Conservation (phyloP, 2,113 vertebrate species). For the Mus pahari region DNA sequence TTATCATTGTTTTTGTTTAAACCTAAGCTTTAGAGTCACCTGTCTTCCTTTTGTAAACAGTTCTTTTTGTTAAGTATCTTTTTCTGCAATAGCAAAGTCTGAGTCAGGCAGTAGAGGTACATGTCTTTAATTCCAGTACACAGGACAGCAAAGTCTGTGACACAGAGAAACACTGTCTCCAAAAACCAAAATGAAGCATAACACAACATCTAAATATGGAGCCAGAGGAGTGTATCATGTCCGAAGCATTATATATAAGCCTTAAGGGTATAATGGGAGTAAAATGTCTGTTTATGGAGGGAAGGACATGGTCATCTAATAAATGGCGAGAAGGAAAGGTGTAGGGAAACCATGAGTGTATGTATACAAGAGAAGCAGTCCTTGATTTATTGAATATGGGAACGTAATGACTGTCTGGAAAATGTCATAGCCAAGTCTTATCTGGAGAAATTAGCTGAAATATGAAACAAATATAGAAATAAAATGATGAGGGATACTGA, state of each 20-base stretch:
- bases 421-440: not conserved
- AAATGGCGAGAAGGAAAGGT: not conserved
- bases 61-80: not conserved
- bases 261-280: not conserved
- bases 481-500: not conserved
- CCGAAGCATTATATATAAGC: not conserved
- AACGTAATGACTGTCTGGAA: not conserved
- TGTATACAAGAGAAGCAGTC: not conserved
- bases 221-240: not conserved
- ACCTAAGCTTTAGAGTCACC: slow-evolving; percentile 24
- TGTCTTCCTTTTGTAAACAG: not conserved
- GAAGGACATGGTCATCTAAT: slow-evolving; percentile 16
- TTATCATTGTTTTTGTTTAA: slow-evolving; percentile 4
- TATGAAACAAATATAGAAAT: slow-evolving; percentile 50
- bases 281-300: not conserved
- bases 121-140: too few relatives aligned
- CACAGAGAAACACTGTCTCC: too few relatives aligned
- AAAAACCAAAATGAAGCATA: too few relatives aligned
- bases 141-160: too few relatives aligned
- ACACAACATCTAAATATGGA: not conserved
- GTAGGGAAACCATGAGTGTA: not conserved
- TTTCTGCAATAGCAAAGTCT: not conserved
- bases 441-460: slow-evolving; percentile 33
- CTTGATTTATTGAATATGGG: slow-evolving; percentile 7
- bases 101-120: too few relatives aligned